Percentiles rank a stretch among this genome's conserved stretches.
Conservation (phyloP, 2,888 invertebrate genomes). For the Emmelina monodactyla region DNA sequence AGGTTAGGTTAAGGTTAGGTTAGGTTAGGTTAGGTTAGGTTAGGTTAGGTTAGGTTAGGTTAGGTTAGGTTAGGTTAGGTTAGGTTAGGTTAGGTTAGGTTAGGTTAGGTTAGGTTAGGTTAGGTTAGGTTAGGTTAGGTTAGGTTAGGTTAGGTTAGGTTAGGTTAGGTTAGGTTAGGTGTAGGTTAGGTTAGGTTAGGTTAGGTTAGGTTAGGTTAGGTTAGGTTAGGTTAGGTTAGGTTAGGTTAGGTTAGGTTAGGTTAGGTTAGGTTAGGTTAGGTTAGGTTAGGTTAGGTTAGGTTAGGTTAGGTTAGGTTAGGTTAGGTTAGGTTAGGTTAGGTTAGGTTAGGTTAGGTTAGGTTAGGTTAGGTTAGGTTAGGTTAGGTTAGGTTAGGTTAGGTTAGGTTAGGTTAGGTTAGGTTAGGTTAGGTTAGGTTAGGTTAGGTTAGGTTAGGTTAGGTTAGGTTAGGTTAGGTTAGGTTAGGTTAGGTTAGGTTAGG, state of each 20-base stretch:
- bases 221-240: conserved; percentile 9
- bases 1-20: conserved; percentile 4
- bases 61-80: conserved; percentile 2
- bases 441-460: conserved; percentile 13
- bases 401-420: conserved; percentile 11
- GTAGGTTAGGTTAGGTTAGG: conserved; percentile 16
- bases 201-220: conserved; percentile 15
- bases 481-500: conserved; percentile 10
- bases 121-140: conserved; percentile 8
- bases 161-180: conserved; percentile 15
- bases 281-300: conserved; percentile 14
- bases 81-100: conserved; percentile 5
- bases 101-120: conserved; percentile 3
- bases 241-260: conserved; percentile 9
- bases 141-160: conserved; percentile 12
- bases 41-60: conserved; percentile 4
- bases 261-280: conserved; percentile 12
- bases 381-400: conserved; percentile 1
- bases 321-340: conserved; percentile 8
- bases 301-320: conserved; percentile 13
- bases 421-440: conserved; percentile 15
- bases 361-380: conserved; percentile 8
- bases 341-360: conserved; percentile 8
- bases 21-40: conserved; percentile 4
- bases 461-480: conserved; percentile 14